A percentile compares a stretch with the other conserved stretches of the same genome.
phyloP scores from a whole-genome alignment of 2,113 vertebrate genomes.

The Sorex araneus region DNA sequence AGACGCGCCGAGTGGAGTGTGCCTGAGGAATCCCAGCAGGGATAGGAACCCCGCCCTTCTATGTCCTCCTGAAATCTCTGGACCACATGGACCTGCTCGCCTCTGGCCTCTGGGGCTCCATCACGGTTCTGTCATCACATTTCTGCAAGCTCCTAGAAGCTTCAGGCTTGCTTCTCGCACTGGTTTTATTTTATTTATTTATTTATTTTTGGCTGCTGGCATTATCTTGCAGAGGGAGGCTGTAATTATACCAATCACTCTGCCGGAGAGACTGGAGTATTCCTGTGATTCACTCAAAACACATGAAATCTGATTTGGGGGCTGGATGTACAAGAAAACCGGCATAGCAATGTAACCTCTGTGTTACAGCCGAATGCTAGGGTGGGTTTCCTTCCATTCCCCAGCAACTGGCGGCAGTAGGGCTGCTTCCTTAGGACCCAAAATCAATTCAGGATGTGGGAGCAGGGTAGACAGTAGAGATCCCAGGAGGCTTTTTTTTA shows the following conservation, averaged over 20 bases:
- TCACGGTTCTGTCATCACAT: conserved; percentile 25
- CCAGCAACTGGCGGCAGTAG: conserved; percentile 4
- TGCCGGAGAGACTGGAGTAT: conserved; percentile 44
- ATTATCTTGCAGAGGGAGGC: conserved; percentile 3
- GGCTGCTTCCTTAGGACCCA: neutral
- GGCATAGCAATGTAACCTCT: neutral
- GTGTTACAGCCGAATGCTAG: neutral
- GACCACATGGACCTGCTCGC: neutral
- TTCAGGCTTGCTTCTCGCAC: neutral
- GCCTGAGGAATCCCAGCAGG: neutral
- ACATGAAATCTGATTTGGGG: conserved; percentile 65
- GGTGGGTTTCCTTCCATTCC: conserved; percentile 44
- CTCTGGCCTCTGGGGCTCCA: neutral
- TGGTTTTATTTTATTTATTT: neutral
- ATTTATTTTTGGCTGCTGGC: conserved; percentile 30
- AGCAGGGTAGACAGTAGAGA: neutral
- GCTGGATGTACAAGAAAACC: conserved; percentile 26
- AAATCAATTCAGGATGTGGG: neutral
- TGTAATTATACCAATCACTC: conserved; percentile 61
- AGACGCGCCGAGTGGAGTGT: neutral
- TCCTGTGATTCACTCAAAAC: conserved; percentile 66
- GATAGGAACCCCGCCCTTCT: neutral
- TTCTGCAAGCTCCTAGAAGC: conserved; percentile 8
- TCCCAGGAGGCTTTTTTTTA: neutral
- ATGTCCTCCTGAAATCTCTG: too few species aligned